These are phyloP conservation scores for Oscarella lobularis DNA, from an alignment of 37 sponge, comb jelly and placozoan species.

Conservation along the genomic window DNA sequence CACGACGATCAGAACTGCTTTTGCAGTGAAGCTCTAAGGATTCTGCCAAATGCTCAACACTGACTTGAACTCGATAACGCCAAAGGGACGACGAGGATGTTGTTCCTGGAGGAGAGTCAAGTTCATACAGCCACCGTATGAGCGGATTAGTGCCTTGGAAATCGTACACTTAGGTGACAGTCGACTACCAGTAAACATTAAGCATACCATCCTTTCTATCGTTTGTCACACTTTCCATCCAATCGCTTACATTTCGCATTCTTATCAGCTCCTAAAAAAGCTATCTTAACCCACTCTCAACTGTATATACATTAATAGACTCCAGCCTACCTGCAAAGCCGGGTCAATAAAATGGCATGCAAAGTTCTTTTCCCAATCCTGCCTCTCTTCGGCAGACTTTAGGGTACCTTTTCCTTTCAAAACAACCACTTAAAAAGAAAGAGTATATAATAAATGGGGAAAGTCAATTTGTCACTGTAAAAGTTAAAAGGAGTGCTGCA, in stretches of 20 bases:
- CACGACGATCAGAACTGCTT: too few species aligned
- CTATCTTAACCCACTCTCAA: not conserved
- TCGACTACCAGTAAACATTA: not conserved
- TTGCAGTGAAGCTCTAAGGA: conserved; percentile 20
- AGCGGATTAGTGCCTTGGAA: not conserved
- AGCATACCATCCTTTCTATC: not conserved
- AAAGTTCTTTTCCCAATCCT: not conserved
- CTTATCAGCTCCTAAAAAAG: not conserved
- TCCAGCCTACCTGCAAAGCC: not conserved
- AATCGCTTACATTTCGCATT: not conserved
- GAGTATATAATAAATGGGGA: too few species aligned
- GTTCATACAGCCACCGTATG: not conserved
- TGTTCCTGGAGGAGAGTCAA: not conserved
- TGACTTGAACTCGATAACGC: conserved; percentile 37
- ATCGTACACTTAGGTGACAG: not conserved
- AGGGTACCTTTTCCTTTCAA: not conserved
- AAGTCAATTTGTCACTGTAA: too few species aligned
- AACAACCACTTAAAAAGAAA: not conserved
- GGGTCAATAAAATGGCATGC: not conserved
- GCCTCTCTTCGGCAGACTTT: not conserved
- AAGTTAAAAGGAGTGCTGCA: too few species aligned
- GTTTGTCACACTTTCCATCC: not conserved
- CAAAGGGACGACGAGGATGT: conserved; percentile 8
- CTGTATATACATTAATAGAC: not conserved
- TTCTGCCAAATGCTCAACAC: conserved; percentile 33